Percentiles rank a stretch among this genome's conserved stretches.
phyloP scores from a whole-genome alignment of 2,113 vertebrate genomes.

The Procavia capensis region DNA sequence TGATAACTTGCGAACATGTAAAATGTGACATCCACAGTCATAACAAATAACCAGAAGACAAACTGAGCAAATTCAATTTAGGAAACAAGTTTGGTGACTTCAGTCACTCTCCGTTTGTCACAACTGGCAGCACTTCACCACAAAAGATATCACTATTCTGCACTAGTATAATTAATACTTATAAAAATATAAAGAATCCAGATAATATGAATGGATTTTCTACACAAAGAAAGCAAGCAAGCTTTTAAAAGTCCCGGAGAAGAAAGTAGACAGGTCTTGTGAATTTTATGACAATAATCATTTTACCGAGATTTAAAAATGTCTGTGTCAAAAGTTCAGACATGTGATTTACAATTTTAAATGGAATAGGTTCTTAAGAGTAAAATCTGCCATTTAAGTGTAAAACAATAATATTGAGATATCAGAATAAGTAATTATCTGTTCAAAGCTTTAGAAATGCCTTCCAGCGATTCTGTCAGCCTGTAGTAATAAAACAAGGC shows the following conservation, averaged over 20 bases:
- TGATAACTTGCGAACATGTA: neutral
- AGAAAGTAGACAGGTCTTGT: neutral
- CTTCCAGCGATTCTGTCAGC: neutral
- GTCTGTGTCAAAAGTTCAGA: slow-evolving; percentile 53
- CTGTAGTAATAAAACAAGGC: neutral
- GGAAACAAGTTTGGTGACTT: slow-evolving; percentile 33
- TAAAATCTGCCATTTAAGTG: slow-evolving; percentile 58
- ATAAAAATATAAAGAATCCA: neutral
- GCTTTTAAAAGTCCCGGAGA: slow-evolving; percentile 23
- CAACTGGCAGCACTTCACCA: neutral
- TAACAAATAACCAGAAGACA: slow-evolving; percentile 32
- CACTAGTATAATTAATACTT: neutral
- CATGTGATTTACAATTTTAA: slow-evolving; percentile 55
- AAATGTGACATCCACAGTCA: slow-evolving; percentile 11
- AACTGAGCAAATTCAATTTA: slow-evolving; percentile 32
- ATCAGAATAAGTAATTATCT: slow-evolving; percentile 64
- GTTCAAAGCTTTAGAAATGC: slow-evolving; percentile 37
- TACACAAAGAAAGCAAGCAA: neutral
- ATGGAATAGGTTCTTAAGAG: slow-evolving; percentile 47
- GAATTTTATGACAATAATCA: slow-evolving; percentile 58
- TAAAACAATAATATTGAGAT: slow-evolving; percentile 64
- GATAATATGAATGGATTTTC: slow-evolving; percentile 6
- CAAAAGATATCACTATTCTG: neutral
- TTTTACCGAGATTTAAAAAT: slow-evolving; percentile 49
- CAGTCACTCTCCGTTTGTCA: neutral